Evolutionary conservation across 2,113 vertebrate genomes (phyloP), one percentile per base, ranked within the genome.

Genomic region (Lamprotornis superbus): DNA sequence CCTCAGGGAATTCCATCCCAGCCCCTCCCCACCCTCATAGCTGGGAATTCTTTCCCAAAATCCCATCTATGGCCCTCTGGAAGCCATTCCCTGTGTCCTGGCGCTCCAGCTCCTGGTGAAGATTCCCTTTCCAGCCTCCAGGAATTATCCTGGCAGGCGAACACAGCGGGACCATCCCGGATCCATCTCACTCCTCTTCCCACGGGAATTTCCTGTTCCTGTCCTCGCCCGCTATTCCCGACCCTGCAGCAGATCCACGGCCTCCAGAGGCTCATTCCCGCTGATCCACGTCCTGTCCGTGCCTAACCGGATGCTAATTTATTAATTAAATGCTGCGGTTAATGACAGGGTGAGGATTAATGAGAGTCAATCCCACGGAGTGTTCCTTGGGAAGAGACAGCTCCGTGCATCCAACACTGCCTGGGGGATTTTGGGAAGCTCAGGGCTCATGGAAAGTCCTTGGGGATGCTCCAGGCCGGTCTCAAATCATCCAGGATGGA

Each of bases 261-360:
- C 71, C 80, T 50, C 83, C 0, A 0, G 84, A 79, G 81, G 23
- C 83, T 79, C 67, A 31, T 89, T 91, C 88, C 88, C 3, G 1
- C 31, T 56, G 83, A 95, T 76, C 14, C 42, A 76, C 40, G 33
- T 78, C 59, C 60, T 9, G 20, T 56, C 78, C 42, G 20, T 21
- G 65, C 56, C 75, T 80, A 92, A 95, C 16, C 73, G 80, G 93
- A 89, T 71, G 94, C 59, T 92, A 87, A 97, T 95, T 91, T 67
- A 93, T 84, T 73, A 84, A 84, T 84, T 64, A 84, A 73, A 75
- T 83, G 77, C 88, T 56, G 71, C 3, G 40, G n/a, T 74, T 84
- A 84, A 84, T 19, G 82, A 39, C 59, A 74, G 9, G 49, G 28
- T 4, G 82, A 93, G 65, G 85, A 89, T 89, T 74, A 80, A 96